phyloP scores from a whole-genome alignment of 2,888 invertebrate genomes.

The Ormyrus thymus region DNA sequence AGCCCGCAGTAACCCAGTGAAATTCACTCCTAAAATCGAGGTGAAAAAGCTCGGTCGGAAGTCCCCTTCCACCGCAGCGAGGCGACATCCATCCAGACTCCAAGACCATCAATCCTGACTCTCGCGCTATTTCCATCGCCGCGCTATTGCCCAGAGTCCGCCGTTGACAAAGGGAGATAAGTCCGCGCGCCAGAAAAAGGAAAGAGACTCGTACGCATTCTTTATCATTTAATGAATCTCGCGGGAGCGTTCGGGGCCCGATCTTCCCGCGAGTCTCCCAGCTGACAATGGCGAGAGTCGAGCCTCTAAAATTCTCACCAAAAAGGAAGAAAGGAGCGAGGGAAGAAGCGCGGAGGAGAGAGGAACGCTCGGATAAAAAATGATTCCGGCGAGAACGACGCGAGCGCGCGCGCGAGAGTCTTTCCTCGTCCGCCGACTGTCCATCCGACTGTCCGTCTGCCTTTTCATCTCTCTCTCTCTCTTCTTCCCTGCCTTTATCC shows the following conservation, averaged over 20 bases:
- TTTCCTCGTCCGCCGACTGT: conserved; percentile 43
- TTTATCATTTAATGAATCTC: conserved; percentile 72
- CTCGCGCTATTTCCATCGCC: conserved; percentile 3
- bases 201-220: conserved; percentile 28
- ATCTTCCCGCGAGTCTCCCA: conserved; percentile 37
- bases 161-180: conserved; percentile 39
- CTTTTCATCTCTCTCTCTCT: conserved; percentile 62
- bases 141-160: background rate
- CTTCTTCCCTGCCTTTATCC: conserved; percentile 67
- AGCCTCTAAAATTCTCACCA: background rate
- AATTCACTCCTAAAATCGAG: too few species aligned
- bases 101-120: conserved; percentile 19
- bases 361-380: conserved; percentile 63
- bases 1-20: background rate
- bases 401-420: conserved; percentile 45
- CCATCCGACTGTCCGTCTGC: conserved; percentile 66
- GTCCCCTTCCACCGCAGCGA: too few species aligned
- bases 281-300: background rate
- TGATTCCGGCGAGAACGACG: conserved; percentile 57
- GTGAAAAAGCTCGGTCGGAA: too few species aligned
- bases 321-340: conserved; percentile 1
- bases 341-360: conserved; percentile 9
- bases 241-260: conserved; percentile 54
- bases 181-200: background rate
- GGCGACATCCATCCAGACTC: background rate